Evolutionary conservation across 2,888 invertebrate genomes (phyloP), one percentile per base, ranked within the genome.

Genomic region (Sarcophaga caerulescens): DNA sequence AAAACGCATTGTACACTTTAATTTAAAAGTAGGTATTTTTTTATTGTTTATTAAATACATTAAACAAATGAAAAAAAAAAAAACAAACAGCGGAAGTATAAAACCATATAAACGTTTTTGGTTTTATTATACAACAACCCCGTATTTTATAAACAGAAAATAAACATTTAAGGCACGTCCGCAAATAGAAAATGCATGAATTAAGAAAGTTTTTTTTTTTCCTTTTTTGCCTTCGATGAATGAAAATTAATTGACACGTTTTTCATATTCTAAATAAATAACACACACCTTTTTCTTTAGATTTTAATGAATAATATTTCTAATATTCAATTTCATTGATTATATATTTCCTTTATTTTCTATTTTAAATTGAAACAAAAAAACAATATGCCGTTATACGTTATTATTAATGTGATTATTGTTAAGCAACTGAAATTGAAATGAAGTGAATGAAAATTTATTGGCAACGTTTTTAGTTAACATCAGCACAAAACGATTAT

Each of bases 361-460:
- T 63, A 17, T 63, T 17, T 57, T 35, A 4, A 70, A 70, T 21
- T 23, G 6, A 35, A 65, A 59, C 5, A 35, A 65, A 47, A 17
- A 35, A 71, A 68, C 68, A 23, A 77, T 44, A 23, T 21, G 76
- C 71, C 70, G 83, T 75, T 85, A 66, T 60, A 60, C 69, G 79
- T 63, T 77, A 57, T 62, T 71, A 60, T 70, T 70, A 62, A 47
- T 70, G 69, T 86, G 84, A 81, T 86, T 86, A 74, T 83, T 78
- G 84, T 66, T 74, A 59, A 86, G 74, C 84, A 70, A 77, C 84
- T 84, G 59, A 83, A 86, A 77, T 65, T 69, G 73, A 80, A 85
- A 80, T 85, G 85, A 85, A 76, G 59, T 83, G 85, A 85, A 83
- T 86, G 81, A 84, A 85, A 75, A 82, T 73, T 81, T 84, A 81